Evolutionary conservation across 2,797 vertebrate genomes (phyloP).

Genomic region (Gallinago stenura): DNA sequence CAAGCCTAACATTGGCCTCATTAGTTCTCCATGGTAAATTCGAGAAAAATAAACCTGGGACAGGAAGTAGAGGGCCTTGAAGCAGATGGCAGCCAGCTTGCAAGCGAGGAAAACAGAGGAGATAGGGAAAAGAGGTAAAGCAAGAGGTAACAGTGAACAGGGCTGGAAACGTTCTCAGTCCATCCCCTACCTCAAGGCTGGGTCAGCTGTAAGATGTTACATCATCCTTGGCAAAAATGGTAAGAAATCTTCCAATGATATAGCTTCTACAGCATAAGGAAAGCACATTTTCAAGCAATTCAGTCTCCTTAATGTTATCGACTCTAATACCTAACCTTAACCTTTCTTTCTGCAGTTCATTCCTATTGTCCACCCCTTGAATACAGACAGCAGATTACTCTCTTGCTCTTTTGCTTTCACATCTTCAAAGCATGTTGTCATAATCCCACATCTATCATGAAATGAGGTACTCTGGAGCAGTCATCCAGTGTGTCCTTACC

Average conservation of each 20-base stretch:
- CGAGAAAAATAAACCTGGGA: background rate
- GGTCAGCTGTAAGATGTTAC: background rate
- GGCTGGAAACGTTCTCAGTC: background rate
- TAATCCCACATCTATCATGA: background rate
- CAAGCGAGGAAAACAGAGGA: background rate
- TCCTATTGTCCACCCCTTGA: background rate
- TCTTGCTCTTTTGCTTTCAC: background rate
- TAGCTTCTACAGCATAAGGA: background rate
- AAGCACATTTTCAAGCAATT: background rate
- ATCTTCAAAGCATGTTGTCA: background rate
- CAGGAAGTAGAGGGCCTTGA: background rate
- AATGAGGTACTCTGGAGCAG: background rate
- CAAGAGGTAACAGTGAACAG: background rate
- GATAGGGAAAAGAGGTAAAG: background rate
- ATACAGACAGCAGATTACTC: background rate
- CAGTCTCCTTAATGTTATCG: background rate
- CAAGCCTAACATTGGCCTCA: background rate
- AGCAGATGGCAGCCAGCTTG: background rate
- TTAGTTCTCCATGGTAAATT: background rate
- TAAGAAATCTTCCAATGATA: background rate
- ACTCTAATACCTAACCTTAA: background rate
- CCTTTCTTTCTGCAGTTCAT: background rate
- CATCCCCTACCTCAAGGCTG: background rate
- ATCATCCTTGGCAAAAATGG: background rate
- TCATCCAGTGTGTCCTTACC: background rate